phyloP scores from a whole-genome alignment of 2,888 invertebrate species.

The Pyralis farinalis region DNA sequence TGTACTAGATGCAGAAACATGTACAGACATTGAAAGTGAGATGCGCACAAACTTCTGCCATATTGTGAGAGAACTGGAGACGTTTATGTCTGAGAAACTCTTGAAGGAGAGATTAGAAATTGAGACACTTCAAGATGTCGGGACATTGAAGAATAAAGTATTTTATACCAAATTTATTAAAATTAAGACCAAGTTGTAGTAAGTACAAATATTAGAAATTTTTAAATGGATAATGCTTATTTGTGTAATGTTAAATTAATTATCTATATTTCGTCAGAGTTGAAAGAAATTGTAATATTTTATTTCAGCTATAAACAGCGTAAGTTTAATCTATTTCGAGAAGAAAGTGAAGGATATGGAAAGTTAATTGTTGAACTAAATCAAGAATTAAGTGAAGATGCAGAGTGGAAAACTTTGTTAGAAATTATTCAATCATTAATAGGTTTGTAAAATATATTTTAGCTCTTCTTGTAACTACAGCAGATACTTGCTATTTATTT shows the following conservation, averaged over 20 bases:
- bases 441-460: constrained; percentile 87
- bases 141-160: constrained; percentile 92
- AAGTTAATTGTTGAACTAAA: constrained; percentile 97
- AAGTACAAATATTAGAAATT: constrained; percentile 71
- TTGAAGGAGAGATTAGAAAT: constrained; percentile 96
- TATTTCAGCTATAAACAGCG: constrained; percentile 97
- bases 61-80: constrained; percentile 89
- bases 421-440: constrained; percentile 96
- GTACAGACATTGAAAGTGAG: constrained; percentile 84
- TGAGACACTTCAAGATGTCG: constrained; percentile 95
- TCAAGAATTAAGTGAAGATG: constrained; percentile 86
- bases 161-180: constrained; percentile 98
- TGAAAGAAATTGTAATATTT: constrained; percentile 5
- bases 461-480: too few relatives aligned
- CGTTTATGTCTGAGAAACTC: constrained; percentile 91
- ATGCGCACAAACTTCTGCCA: constrained; percentile 89
- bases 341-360: constrained; percentile 99
- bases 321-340: constrained; percentile 98
- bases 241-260: background rate
- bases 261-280: too few relatives aligned
- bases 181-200: constrained; percentile 98
- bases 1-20: constrained; percentile 91
- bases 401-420: constrained; percentile 85
- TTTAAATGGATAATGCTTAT: background rate
- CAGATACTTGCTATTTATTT: too few relatives aligned